Evolutionary conservation across 2,797 vertebrate genomes (phyloP).

Genomic region (Urophycis tenuis): DNA sequence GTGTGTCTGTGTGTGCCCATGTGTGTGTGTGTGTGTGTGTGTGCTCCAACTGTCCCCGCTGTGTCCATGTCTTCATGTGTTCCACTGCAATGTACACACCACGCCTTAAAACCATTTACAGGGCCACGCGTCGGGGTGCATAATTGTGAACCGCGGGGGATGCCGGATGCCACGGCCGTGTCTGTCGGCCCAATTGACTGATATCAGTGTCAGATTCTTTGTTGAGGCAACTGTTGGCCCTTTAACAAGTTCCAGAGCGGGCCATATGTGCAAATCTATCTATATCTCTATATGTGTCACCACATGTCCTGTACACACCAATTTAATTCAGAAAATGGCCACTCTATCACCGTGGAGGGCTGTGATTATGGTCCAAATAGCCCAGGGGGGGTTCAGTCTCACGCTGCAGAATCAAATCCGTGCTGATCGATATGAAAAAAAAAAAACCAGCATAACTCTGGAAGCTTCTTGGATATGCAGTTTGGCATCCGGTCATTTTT

Average conservation of each 20-base stretch:
- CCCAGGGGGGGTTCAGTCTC: conserved; percentile 23
- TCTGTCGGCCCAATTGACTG: conserved; percentile 51
- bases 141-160: conserved; percentile 37
- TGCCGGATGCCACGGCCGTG: conserved; percentile 34
- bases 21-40: not conserved
- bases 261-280: conserved; percentile 33
- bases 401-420: conserved; percentile 35
- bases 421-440: conserved; percentile 32
- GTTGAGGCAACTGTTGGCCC: not conserved
- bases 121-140: conserved; percentile 35
- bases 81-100: not conserved
- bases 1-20: not conserved
- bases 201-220: conserved; percentile 59
- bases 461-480: not conserved
- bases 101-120: conserved; percentile 37
- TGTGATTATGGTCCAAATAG: conserved; percentile 32
- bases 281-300: conserved; percentile 40
- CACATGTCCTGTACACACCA: conserved; percentile 34
- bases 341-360: conserved; percentile 20
- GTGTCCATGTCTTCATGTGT: not conserved
- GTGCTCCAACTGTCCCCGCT: not conserved
- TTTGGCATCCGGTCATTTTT: not conserved
- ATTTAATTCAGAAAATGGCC: conserved; percentile 52
- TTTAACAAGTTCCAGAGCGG: conserved; percentile 30
- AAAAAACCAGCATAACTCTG: not conserved